A percentile compares a stretch with the other conserved stretches of the same genome.
These are phyloP conservation scores for Pediacus dermestoides DNA, from an alignment of 2,888 invertebrate genomes.

Conservation along the genomic window DNA sequence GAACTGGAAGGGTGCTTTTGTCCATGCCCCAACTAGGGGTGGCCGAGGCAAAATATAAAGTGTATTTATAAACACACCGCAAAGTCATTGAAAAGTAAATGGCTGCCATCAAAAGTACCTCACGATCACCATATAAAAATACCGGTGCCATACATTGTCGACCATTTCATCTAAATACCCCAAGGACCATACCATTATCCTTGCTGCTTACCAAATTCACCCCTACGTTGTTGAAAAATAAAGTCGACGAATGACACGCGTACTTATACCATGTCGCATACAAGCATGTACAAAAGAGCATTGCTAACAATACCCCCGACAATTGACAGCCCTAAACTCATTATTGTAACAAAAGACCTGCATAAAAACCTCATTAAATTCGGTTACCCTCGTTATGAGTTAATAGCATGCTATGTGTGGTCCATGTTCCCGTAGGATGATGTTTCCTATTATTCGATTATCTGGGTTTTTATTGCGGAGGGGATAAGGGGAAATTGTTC, in stretches of 20 bases:
- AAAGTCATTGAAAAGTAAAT: too few relatives aligned
- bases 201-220: constrained; percentile 21
- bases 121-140: constrained; percentile 22
- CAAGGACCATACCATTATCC: constrained; percentile 21
- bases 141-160: constrained; percentile 12
- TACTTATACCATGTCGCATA: constrained; percentile 13
- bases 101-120: constrained; percentile 26
- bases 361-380: constrained; percentile 52
- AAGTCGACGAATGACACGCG: constrained; percentile 8
- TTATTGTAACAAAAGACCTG: constrained; percentile 51
- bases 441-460: too few relatives aligned
- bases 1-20: too few relatives aligned
- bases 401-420: constrained; percentile 42
- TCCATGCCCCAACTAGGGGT: too few relatives aligned
- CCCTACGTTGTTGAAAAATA: constrained; percentile 24
- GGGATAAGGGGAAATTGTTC: too few relatives aligned
- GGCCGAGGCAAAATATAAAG: too few relatives aligned
- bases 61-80: too few relatives aligned
- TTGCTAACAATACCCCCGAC: constrained; percentile 44
- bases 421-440: too few relatives aligned
- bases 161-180: constrained; percentile 22
- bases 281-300: constrained; percentile 18
- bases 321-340: constrained; percentile 50
- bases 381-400: constrained; percentile 43
- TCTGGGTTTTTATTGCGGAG: too few relatives aligned